Conservation (phyloP, 2,113 vertebrate genomes). For the Scomber scombrus region DNA sequence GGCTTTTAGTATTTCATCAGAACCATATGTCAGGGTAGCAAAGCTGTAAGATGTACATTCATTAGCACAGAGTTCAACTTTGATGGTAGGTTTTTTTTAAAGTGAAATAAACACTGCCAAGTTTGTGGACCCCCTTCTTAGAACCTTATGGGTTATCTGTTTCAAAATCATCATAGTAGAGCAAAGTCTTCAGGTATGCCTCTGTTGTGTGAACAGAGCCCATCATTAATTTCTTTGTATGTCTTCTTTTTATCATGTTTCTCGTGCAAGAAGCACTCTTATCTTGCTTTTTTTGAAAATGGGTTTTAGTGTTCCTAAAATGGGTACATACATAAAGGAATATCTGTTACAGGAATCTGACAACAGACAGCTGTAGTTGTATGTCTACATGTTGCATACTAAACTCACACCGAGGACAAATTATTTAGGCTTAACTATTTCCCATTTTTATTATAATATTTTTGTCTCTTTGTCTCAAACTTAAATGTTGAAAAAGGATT, state of each 20-base stretch:
- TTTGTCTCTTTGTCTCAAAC: slow-evolving; percentile 1
- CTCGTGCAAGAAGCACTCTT: slow-evolving; percentile 3
- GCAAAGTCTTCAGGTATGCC: not conserved
- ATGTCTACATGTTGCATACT: slow-evolving; percentile 2
- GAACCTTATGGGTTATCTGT: not conserved
- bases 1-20: too few species aligned
- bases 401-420: slow-evolving; percentile 25
- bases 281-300: slow-evolving; percentile 15
- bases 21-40: too few species aligned
- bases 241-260: not conserved
- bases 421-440: slow-evolving; percentile 23
- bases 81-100: slow-evolving; percentile 2
- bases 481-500: slow-evolving; percentile 2
- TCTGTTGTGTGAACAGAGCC: not conserved
- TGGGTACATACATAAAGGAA: not conserved
- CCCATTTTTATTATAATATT: slow-evolving; percentile 19
- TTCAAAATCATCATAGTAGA: slow-evolving; percentile 12
- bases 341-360: slow-evolving; percentile 12
- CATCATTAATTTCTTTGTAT: not conserved
- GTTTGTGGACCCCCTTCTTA: slow-evolving; percentile 1
- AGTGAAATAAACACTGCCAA: not conserved
- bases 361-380: slow-evolving; percentile 12
- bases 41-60: too few species aligned
- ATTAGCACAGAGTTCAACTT: not conserved
- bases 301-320: not conserved